Evolutionary conservation across 2,113 vertebrate species (phyloP).

Genomic region (Ramphastos sulfuratus): DNA sequence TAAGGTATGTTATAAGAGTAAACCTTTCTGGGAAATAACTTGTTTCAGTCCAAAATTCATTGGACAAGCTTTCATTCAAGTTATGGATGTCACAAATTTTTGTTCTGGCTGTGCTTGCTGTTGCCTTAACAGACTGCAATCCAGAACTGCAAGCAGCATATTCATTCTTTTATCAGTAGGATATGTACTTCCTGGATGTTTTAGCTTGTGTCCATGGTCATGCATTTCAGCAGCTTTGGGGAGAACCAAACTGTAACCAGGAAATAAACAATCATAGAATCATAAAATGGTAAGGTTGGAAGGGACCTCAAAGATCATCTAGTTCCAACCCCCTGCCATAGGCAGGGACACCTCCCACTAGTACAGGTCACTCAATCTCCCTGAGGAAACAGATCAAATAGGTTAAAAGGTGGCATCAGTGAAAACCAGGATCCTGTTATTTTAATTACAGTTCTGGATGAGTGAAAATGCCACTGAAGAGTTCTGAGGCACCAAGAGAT

Average conservation of each 20-base stretch:
- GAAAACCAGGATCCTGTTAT: background rate
- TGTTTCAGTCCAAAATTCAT: background rate
- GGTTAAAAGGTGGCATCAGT: background rate
- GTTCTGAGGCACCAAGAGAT: too few relatives aligned
- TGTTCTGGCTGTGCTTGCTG: background rate
- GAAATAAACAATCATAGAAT: background rate
- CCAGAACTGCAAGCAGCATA: background rate
- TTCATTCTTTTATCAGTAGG: background rate
- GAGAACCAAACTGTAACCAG: background rate
- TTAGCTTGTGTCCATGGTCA: background rate
- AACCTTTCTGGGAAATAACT: background rate
- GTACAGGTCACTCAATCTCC: background rate
- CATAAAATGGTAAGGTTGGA: too few relatives aligned
- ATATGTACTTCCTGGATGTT: background rate
- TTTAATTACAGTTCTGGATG: background rate
- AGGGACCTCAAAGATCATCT: too few relatives aligned
- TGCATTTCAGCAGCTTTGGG: background rate
- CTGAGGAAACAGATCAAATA: background rate
- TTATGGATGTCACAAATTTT: background rate
- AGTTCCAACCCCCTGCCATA: too few relatives aligned
- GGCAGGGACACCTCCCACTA: too few relatives aligned
- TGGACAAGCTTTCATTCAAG: background rate
- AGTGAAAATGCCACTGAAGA: background rate
- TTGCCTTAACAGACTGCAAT: background rate
- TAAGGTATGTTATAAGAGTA: conserved; percentile 78